Base-by-base conservation (phyloP, 2,888 invertebrate species). In the Tupiocoris notatus region DNA sequence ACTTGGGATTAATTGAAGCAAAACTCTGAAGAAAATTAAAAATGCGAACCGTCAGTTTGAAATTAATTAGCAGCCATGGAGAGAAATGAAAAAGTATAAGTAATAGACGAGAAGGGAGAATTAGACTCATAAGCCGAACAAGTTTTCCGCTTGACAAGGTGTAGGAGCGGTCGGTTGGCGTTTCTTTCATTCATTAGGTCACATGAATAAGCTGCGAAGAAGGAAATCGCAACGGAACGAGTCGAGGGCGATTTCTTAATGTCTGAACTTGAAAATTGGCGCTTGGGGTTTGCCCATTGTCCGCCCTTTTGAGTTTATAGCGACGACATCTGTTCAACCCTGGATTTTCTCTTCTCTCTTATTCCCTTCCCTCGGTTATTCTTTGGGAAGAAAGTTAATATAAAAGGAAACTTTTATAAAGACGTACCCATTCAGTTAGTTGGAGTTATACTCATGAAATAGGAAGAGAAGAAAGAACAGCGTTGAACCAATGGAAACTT, bases 351-450 rank as follows among this genome's bases (percentile, higher is more conserved):
- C 63, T 59, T n/a, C 12, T 12, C 6, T 12, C 39, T 12, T 12
- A 3, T 39, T 39, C 39, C 39, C 12, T 39, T 39, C 39, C n/a
- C n/a, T 39, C 39, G 12, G 39, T 39, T 39, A 39, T 39, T 39
- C 39, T 39, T 39, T 12, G 61, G 9, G 23, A 63, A 23, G 22
- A 63, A 63, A 63, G 63, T 63, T 63, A 21, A 63, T 63, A 63
- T 63, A 63, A 63, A 63, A 21, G 63, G 63, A 21, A 63, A 63
- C 63, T 63, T 63, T 63, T 16, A 63, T 23, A 63, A 63, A 63
- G 63, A 63, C 22, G 21, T 63, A 23, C 63, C 63, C 22, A 23
- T 63, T 63, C 23, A 39, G 39, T 39, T 39, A 39, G 39, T 12
- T 39, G 39, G 39, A 39, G 39, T 39, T 39, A 39, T 39, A 39